A percentile compares a stretch with the other conserved stretches of the same genome.
phyloP scores from a whole-genome alignment of 2,888 invertebrate genomes.

The Cataglyphis cursor region DNA sequence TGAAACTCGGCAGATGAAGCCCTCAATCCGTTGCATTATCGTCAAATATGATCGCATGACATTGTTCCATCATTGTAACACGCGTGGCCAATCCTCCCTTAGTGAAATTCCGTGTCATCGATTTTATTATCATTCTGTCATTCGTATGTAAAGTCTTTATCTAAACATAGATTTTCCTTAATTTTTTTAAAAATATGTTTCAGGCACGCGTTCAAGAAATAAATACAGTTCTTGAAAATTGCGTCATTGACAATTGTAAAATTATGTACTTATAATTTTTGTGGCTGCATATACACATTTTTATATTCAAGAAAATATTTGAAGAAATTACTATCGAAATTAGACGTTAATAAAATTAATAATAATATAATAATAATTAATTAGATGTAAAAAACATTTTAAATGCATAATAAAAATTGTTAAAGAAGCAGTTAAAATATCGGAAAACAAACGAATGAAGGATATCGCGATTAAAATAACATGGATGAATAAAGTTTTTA shows the following conservation, averaged over 20 bases:
- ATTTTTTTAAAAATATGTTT: neutral
- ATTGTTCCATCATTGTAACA: neutral
- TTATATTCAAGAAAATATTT: neutral
- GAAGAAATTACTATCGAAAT: neutral
- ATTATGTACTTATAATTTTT: conserved; percentile 2
- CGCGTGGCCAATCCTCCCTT: neutral
- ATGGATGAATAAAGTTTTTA: neutral
- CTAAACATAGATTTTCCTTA: neutral
- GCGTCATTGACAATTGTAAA: neutral
- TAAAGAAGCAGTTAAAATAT: neutral
- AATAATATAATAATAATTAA: no score
- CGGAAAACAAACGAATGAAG: neutral
- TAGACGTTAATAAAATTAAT: neutral
- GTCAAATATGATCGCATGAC: neutral
- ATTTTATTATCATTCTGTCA: neutral
- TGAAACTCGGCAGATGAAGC: neutral
- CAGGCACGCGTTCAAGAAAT: neutral
- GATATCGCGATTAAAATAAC: neutral
- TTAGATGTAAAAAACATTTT: neutral
- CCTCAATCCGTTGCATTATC: neutral
- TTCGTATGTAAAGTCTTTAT: neutral
- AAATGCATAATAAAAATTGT: neutral
- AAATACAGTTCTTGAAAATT: neutral
- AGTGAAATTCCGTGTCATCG: neutral
- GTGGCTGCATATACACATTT: neutral